phyloP scores from a whole-genome alignment of 2,888 invertebrate species.

The Spatulosminthurus flaviceps region DNA sequence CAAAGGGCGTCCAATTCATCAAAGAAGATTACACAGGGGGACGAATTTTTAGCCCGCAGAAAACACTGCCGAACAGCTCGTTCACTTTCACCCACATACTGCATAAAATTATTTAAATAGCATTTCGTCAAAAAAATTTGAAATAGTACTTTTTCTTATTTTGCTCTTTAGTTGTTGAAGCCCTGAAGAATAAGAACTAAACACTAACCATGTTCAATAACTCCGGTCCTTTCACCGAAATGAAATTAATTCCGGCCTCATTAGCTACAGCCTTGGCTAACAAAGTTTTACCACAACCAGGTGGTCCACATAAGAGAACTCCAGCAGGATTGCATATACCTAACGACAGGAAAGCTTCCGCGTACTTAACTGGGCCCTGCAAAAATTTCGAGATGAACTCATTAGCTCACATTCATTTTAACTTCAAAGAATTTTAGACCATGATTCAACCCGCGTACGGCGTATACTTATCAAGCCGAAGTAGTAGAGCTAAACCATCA shows the following conservation, averaged over 20 bases:
- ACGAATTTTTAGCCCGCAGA: conserved; percentile 90
- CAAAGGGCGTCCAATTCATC: conserved; percentile 98
- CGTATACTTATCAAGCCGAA: too few species aligned
- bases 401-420: too few species aligned
- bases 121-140: too few species aligned
- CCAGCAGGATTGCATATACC: conserved; percentile 87
- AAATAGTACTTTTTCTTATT: too few species aligned
- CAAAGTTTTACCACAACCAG: conserved; percentile 95
- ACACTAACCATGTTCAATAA: conserved; percentile 87
- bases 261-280: conserved; percentile 98
- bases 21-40: conserved; percentile 98
- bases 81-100: conserved; percentile 99
- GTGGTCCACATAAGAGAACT: conserved; percentile 94
- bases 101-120: conserved; percentile 58
- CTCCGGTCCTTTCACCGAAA: conserved; percentile 98
- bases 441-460: background rate
- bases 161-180: too few species aligned
- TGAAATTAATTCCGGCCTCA: conserved; percentile 98
- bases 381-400: too few species aligned
- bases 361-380: conserved; percentile 88
- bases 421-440: too few species aligned
- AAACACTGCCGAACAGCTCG: conserved; percentile 96
- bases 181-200: background rate
- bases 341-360: conserved; percentile 79
- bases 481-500: too few species aligned